Percentiles rank a stretch among this genome's conserved stretches.
phyloP scores from a whole-genome alignment of 2,888 invertebrate genomes.

The Pegoplata infirma region DNA sequence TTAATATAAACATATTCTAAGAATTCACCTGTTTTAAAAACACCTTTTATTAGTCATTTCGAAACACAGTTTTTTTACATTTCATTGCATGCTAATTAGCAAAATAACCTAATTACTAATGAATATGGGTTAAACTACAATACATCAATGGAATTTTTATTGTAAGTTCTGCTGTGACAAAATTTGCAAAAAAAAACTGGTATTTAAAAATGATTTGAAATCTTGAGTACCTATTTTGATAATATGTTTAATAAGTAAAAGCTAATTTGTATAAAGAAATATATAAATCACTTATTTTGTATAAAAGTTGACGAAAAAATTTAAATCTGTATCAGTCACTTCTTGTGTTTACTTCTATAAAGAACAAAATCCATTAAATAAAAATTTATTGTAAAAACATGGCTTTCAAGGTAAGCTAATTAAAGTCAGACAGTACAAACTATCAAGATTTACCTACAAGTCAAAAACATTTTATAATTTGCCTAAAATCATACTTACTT shows the following conservation, averaged over 20 bases:
- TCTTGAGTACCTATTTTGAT: background rate
- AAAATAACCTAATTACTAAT: no score
- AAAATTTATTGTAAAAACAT: constrained; percentile 65
- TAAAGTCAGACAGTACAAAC: background rate
- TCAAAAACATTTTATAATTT: background rate
- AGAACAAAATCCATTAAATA: constrained; percentile 68
- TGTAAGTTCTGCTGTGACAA: background rate
- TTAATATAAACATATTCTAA: no score
- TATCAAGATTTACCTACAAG: constrained; percentile 7
- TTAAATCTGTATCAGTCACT: constrained; percentile 70
- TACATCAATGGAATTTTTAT: no score
- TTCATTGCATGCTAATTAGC: no score
- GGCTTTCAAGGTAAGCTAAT: constrained; percentile 72
- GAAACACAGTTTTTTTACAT: no score
- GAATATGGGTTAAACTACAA: no score
- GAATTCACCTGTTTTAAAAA: no score
- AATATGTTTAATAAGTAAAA: background rate
- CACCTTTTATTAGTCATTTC: no score
- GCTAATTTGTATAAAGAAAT: background rate
- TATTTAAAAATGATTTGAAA: background rate
- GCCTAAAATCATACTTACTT: background rate
- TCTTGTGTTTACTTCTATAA: constrained; percentile 69
- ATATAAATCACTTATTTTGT: constrained; percentile 61
- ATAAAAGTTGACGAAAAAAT: constrained; percentile 69
- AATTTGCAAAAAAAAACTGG: background rate